These are phyloP conservation scores for Xestia ashworthii DNA, from an alignment of 2,888 invertebrate species.

Conservation along the genomic window DNA sequence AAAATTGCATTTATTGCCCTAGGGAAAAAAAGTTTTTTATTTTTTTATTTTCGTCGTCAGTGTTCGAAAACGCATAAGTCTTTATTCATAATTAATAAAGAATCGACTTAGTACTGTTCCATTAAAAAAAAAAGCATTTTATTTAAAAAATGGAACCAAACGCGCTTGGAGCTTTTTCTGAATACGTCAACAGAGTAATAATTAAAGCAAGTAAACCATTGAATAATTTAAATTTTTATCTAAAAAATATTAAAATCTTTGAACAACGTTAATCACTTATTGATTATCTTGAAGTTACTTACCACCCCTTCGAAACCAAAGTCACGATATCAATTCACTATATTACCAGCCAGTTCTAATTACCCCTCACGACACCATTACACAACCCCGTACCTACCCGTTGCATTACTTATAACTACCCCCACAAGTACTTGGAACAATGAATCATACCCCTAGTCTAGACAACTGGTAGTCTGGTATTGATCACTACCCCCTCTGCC, in stretches of 20 bases:
- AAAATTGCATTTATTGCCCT: too few species aligned
- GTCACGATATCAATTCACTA: background rate
- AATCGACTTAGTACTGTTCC: too few species aligned
- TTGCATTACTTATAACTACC: conserved; percentile 41
- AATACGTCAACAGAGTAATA: background rate
- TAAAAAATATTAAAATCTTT: background rate
- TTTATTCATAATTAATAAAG: too few species aligned
- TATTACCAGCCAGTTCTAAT: background rate
- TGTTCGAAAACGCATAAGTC: too few species aligned
- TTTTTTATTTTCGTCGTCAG: too few species aligned
- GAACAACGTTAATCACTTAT: background rate
- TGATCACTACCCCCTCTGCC: conserved; percentile 57
- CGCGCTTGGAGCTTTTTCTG: too few species aligned
- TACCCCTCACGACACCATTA: conserved; percentile 4
- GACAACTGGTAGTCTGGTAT: conserved; percentile 64
- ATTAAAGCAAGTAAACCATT: background rate
- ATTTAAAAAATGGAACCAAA: too few species aligned
- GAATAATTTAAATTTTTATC: background rate
- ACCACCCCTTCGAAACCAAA: background rate
- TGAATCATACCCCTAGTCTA: conserved; percentile 62
- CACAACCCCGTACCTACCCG: background rate
- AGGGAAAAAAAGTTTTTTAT: too few species aligned
- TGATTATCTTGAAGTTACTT: background rate
- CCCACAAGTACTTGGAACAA: conserved; percentile 18
- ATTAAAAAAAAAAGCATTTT: too few species aligned